These are phyloP conservation scores for Pygoscelis antarcticus DNA, from an alignment of 2,113 vertebrate species.

Conservation along the genomic window DNA sequence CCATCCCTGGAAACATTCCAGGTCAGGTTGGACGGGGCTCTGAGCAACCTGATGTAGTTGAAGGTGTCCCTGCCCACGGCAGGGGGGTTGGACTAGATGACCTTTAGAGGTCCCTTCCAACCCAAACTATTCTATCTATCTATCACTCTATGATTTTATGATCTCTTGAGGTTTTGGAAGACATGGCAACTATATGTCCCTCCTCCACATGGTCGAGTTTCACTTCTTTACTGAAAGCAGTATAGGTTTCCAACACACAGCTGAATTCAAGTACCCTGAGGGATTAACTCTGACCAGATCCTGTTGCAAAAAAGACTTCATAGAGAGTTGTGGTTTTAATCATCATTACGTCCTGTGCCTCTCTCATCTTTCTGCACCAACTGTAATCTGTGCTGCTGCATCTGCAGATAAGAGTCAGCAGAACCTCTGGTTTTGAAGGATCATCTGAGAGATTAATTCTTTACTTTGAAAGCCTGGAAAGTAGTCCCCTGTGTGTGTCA, in stretches of 20 bases:
- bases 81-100: too few species aligned
- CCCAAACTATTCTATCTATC: too few species aligned
- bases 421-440: neutral
- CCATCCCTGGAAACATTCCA: too few species aligned
- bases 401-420: constrained; percentile 19
- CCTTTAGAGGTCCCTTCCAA: too few species aligned
- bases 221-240: neutral
- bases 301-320: neutral
- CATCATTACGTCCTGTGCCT: neutral
- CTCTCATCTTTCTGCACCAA: neutral
- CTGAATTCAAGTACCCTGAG: neutral
- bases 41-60: too few species aligned
- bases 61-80: too few species aligned
- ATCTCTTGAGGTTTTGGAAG: neutral
- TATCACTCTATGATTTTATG: too few species aligned
- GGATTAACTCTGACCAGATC: neutral
- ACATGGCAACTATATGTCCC: neutral
- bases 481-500: neutral
- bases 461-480: neutral
- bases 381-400: neutral
- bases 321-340: neutral
- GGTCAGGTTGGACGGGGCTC: too few species aligned
- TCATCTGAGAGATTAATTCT: neutral
- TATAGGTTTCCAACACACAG: neutral
- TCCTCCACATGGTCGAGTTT: accelerated